A percentile compares a stretch with the other conserved stretches of the same genome.
Evolutionary conservation across 1,140 invertebrate species (phyloP).

Genomic region (Drosophila navojoa): DNA sequence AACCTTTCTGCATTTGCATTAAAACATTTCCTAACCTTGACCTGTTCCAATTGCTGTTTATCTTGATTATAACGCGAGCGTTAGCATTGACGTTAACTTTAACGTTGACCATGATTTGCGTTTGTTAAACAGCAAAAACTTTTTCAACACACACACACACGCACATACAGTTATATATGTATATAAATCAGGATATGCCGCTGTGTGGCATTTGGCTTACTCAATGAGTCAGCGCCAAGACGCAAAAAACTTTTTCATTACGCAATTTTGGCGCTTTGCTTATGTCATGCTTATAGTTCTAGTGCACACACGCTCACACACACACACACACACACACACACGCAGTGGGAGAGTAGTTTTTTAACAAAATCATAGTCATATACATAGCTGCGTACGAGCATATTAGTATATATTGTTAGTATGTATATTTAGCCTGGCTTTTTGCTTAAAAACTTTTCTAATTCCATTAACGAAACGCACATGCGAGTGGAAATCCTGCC

Average conservation of each 20-base stretch:
- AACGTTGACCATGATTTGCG: constrained; percentile 61
- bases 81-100: not conserved
- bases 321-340: constrained; percentile 10
- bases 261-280: constrained; percentile 66
- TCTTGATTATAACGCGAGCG: constrained; percentile 56
- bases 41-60: constrained; percentile 45
- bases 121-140: constrained; percentile 41
- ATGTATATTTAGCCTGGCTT: constrained; percentile 38
- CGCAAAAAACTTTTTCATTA: constrained; percentile 74
- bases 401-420: not conserved
- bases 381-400: not conserved
- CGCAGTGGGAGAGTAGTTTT: constrained; percentile 18
- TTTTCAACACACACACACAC: constrained; percentile 18
- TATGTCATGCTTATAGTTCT: constrained; percentile 49
- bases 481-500: constrained; percentile 55
- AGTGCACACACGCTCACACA: constrained; percentile 21
- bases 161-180: not conserved
- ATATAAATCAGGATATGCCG: not conserved
- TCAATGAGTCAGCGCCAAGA: constrained; percentile 41
- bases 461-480: constrained; percentile 81
- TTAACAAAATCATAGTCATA: constrained; percentile 69
- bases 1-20: not conserved
- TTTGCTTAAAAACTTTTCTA: constrained; percentile 80
- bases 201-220: constrained; percentile 16
- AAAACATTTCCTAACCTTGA: not conserved